Base-by-base conservation (phyloP, 1,140 invertebrate species). In the Nomia melanderi region DNA sequence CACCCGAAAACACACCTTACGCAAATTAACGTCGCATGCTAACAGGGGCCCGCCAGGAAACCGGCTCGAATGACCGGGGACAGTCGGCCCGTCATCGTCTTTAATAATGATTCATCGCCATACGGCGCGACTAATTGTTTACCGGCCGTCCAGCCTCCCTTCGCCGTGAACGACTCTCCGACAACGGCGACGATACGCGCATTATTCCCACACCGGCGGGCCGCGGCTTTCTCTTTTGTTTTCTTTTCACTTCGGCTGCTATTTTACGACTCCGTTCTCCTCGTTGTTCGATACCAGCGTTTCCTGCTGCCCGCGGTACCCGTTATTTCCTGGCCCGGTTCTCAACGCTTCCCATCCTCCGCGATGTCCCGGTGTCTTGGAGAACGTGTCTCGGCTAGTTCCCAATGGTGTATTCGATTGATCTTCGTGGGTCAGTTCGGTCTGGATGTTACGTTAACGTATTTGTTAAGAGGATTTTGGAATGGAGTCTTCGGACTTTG, bases 61-160 rank as follows among this genome's bases (percentile, higher is more conserved):
- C 70, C 63, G 57, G 59, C 57, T 65, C 80, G 56, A 78, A 78
- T 59, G 69, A 80, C 72, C 82, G 69, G 74, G 66, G 76, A 82
- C 83, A 75, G 76, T 77, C 63, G 67, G 59, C 67, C 77, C 76
- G 82, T 84, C 83, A 80, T 81, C 79, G 70, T 85, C 71, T 84
- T 84, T 84, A 84, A 85, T 83, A 84, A 84, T 81, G 83, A 85
- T 85, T 85, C 82, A 85, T 75, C 82, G 82, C 82, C 82, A 84
- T 84, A 81, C 82, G 81, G 82, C 78, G 78, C 83, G 83, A 83
- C 82, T 85, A 85, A 85, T 85, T 85, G 83, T 85, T 85, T 85
- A 84, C 83, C 83, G 66, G 78, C 74, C 78, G 81, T 78, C 41
- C 81, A 74, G 64, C 60, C 39, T 65, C 41, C 41, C 70, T 57